These are phyloP conservation scores for Camponotus vicinus DNA, from an alignment of 1,140 invertebrate genomes.

Conservation along the genomic window DNA sequence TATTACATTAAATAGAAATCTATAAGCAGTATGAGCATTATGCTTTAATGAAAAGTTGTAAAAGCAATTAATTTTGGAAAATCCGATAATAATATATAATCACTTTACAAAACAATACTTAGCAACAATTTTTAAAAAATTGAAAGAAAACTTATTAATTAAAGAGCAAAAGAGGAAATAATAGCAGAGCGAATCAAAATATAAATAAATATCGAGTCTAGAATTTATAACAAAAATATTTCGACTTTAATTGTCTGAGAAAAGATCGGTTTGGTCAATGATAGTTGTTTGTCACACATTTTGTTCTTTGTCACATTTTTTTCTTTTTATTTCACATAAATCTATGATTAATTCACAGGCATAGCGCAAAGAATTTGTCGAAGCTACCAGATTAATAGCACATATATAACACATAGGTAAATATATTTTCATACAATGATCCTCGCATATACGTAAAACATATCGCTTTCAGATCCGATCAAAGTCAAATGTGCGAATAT, in stretches of 20 bases:
- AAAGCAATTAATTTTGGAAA: too few species aligned
- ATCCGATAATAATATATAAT: too few species aligned
- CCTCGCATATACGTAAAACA: background rate
- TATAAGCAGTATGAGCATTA: too few species aligned
- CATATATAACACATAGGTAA: background rate
- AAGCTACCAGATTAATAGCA: conserved; percentile 20
- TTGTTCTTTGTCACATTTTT: background rate
- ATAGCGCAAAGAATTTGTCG: background rate
- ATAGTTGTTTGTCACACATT: background rate
- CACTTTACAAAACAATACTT: background rate
- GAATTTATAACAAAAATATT: background rate
- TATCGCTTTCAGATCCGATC: conserved; percentile 18
- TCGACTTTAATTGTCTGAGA: background rate
- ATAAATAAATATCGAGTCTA: background rate
- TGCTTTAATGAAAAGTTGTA: too few species aligned
- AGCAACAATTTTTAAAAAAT: background rate
- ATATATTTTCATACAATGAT: conserved; percentile 26
- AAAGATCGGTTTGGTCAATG: background rate
- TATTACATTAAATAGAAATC: too few species aligned
- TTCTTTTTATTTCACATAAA: background rate
- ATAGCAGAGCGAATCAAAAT: background rate
- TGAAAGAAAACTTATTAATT: background rate
- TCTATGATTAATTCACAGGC: background rate
- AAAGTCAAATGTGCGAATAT: conserved; percentile 10
- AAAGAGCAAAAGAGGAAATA: conserved; percentile 4